Conservation (phyloP, 2,113 vertebrate genomes). For the Synchiropus splendidus region DNA sequence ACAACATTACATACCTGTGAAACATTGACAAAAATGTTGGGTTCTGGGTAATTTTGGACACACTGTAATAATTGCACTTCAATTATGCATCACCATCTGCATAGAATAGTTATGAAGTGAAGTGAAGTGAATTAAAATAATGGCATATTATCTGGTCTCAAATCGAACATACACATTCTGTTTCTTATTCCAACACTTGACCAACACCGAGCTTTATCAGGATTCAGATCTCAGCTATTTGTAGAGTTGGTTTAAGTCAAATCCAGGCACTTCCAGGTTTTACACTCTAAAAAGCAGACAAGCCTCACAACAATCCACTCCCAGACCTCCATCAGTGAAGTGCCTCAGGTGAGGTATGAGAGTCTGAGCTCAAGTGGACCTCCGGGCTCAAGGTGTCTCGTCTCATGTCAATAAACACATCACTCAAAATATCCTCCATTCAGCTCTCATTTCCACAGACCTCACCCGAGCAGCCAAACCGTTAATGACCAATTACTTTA, state of each 20-base stretch:
- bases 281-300: conserved; percentile 20
- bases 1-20: too few species aligned
- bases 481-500: conserved; percentile 21
- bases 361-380: neutral
- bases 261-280: conserved; percentile 15
- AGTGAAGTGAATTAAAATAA: too few species aligned
- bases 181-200: neutral
- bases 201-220: conserved; percentile 6
- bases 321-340: conserved; percentile 21
- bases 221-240: conserved; percentile 9
- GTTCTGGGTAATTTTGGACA: too few species aligned
- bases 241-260: conserved; percentile 7
- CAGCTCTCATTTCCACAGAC: conserved; percentile 22
- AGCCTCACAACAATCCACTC: too few species aligned
- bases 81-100: too few species aligned
- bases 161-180: too few species aligned
- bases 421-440: conserved; percentile 4
- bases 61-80: too few species aligned
- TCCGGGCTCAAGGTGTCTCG: conserved; percentile 4
- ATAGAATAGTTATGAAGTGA: too few species aligned
- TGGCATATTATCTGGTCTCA: too few species aligned
- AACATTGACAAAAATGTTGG: too few species aligned
- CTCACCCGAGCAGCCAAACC: too few species aligned
- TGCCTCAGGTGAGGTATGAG: conserved; percentile 8
- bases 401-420: conserved; percentile 13